Evolutionary conservation across 2,888 invertebrate genomes (phyloP).

Genomic region (Drosophila niveifrons): DNA sequence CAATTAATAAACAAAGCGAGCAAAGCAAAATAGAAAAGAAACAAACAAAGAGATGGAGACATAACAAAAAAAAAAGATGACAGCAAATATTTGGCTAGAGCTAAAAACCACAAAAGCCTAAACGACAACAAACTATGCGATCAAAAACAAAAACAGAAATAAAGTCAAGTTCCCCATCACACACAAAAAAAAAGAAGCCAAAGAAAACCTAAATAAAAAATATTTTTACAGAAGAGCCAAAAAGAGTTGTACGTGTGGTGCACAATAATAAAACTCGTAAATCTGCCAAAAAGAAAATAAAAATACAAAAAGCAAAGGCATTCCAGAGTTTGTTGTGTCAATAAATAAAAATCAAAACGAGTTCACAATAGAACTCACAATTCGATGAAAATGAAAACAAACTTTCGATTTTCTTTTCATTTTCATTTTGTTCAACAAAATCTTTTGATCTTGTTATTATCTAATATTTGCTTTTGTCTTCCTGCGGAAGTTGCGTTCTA

Average conservation of each 20-base stretch:
- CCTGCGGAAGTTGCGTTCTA: slow-evolving; percentile 35
- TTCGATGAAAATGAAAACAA: slow-evolving; percentile 43
- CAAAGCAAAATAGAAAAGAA: slow-evolving; percentile 24
- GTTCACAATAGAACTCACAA: slow-evolving; percentile 40
- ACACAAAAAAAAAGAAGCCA: slow-evolving; percentile 12
- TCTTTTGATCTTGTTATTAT: slow-evolving; percentile 23
- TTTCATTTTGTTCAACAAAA: not conserved
- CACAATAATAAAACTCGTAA: slow-evolving; percentile 48
- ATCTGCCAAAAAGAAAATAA: slow-evolving; percentile 34
- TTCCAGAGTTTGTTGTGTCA: slow-evolving; percentile 16
- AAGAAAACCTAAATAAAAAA: slow-evolving; percentile 29
- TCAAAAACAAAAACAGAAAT: slow-evolving; percentile 15
- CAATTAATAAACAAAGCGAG: slow-evolving; percentile 63
- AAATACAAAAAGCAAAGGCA: slow-evolving; percentile 22
- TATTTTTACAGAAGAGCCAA: slow-evolving; percentile 19
- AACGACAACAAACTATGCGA: slow-evolving; percentile 35
- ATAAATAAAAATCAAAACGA: slow-evolving; percentile 16
- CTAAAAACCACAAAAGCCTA: slow-evolving; percentile 36
- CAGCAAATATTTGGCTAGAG: slow-evolving; percentile 69
- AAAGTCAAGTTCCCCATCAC: slow-evolving; percentile 28
- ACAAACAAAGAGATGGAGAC: slow-evolving; percentile 12
- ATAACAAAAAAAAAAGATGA: slow-evolving; percentile 46
- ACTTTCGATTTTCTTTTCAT: slow-evolving; percentile 39
- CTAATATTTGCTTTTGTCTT: slow-evolving; percentile 12
- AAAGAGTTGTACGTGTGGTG: slow-evolving; percentile 9